Conservation (phyloP, 2,113 vertebrate genomes). For the Salvelinus namaycush region DNA sequence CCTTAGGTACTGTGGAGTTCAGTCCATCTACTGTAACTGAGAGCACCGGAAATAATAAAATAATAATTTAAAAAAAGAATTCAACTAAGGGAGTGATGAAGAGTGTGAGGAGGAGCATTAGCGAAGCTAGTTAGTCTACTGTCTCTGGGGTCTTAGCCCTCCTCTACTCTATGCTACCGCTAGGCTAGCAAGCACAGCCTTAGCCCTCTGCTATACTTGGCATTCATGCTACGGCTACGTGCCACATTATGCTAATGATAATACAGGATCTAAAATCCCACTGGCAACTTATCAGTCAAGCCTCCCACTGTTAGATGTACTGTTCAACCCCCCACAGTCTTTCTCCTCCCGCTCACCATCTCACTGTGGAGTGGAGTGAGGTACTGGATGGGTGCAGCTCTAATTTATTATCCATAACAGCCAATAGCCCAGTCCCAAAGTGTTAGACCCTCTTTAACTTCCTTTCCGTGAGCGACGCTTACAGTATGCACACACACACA, state of each 20-base stretch:
- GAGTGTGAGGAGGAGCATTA: conserved; percentile 36
- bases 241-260: conserved; percentile 37
- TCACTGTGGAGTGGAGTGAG: not conserved
- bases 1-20: conserved; percentile 3
- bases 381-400: not conserved
- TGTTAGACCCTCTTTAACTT: conserved; percentile 5
- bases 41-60: conserved; percentile 42
- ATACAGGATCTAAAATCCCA: conserved; percentile 46
- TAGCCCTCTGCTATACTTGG: conserved; percentile 20
- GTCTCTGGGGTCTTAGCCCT: conserved; percentile 55
- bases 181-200: conserved; percentile 33
- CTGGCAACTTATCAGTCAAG: conserved; percentile 29
- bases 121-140: conserved; percentile 44
- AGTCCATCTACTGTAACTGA: conserved; percentile 4
- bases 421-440: not conserved
- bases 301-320: conserved; percentile 67
- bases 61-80: conserved; percentile 58
- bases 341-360: not conserved
- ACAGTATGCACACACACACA: not conserved
- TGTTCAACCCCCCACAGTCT: conserved; percentile 43
- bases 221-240: conserved; percentile 36
- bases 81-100: conserved; percentile 37
- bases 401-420: not conserved
- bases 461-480: not conserved
- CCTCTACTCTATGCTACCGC: conserved; percentile 15